Percentiles rank a stretch among this genome's conserved stretches.
phyloP scores from a whole-genome alignment of 2,113 vertebrate genomes.

The Lanius collurio region DNA sequence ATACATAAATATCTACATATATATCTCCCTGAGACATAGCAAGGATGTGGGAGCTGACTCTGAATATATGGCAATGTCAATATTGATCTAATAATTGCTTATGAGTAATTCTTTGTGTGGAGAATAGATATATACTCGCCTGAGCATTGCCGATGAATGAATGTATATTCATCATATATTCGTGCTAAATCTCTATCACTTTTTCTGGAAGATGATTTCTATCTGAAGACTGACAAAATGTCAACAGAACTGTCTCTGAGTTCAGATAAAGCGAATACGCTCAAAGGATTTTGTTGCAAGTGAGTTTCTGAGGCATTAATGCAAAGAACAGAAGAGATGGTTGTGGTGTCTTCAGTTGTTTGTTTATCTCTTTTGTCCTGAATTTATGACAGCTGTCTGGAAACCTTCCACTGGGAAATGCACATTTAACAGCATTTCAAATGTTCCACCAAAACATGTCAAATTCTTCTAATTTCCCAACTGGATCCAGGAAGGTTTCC shows the following conservation, averaged over 20 bases:
- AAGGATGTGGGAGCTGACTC: background rate
- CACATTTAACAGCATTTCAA: slow-evolving; percentile 32
- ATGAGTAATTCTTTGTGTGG: background rate
- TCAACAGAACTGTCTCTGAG: background rate
- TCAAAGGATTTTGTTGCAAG: slow-evolving; percentile 13
- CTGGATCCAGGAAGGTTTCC: background rate
- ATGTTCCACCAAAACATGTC: slow-evolving; percentile 60
- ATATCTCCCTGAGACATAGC: background rate
- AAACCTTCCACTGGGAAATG: slow-evolving; percentile 49
- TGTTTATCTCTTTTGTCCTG: slow-evolving; percentile 24
- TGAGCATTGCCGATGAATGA: background rate
- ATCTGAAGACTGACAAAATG: background rate
- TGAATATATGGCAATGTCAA: background rate
- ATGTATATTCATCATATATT: background rate
- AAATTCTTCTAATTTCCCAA: slow-evolving; percentile 47
- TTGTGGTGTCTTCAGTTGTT: slow-evolving; percentile 1
- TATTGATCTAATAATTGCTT: background rate
- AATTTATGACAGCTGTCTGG: slow-evolving; percentile 59
- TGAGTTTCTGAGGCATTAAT: slow-evolving; percentile 7
- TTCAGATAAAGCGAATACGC: background rate
- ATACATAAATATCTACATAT: background rate
- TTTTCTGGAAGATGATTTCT: background rate
- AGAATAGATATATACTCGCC: background rate
- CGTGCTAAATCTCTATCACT: background rate
- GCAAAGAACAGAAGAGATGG: background rate